Conservation (phyloP, 2,888 invertebrate genomes). For the Tridacna gigas region DNA sequence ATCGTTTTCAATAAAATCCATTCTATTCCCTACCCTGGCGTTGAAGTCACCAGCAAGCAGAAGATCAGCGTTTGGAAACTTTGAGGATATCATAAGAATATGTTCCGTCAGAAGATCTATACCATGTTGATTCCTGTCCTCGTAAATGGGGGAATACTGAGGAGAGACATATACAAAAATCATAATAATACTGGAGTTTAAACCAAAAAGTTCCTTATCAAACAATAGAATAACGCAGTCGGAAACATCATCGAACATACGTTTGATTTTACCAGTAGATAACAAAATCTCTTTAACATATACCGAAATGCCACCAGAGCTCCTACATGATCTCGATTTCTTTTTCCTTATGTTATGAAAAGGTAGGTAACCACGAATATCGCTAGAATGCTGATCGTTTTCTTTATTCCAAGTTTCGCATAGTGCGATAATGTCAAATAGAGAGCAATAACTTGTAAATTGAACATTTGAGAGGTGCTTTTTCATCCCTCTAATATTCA, state of each 20-base stretch:
- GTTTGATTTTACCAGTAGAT: background rate
- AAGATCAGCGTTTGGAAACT: background rate
- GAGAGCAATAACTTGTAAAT: background rate
- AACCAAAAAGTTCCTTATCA: background rate
- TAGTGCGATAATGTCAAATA: constrained; percentile 1
- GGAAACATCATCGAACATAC: background rate
- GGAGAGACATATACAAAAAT: background rate
- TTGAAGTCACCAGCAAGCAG: background rate
- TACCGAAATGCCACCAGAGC: background rate
- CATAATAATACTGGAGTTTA: background rate
- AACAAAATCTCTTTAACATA: background rate
- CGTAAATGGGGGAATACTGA: background rate
- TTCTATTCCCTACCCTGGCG: background rate
- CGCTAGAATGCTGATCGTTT: background rate
- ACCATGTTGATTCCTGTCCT: background rate
- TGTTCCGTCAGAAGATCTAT: background rate
- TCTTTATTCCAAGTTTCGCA: background rate
- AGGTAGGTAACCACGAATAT: background rate
- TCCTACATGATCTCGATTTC: background rate
- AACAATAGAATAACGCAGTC: background rate
- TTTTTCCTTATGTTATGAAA: background rate
- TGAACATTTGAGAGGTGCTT: background rate
- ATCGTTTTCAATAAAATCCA: constrained; percentile 2
- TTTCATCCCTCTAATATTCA: background rate
- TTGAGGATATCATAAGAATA: background rate